Evolutionary conservation across 1,140 invertebrate genomes (phyloP), one percentile per base, ranked within the genome.

Genomic region (Tetramorium parvispinum): DNA sequence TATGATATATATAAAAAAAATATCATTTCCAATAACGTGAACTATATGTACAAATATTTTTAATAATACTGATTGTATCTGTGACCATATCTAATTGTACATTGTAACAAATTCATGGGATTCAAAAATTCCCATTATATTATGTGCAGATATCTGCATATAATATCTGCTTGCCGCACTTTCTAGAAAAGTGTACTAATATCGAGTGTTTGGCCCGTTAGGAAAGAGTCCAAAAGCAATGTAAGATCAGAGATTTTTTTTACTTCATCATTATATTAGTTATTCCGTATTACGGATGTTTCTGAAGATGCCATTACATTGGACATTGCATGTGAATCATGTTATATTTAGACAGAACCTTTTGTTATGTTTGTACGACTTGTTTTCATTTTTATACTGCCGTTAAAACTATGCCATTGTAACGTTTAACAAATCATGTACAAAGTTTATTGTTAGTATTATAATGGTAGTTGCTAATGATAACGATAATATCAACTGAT

Each of bases 391-490:
- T 93, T 92, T 92, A 92, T 91, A 93, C 91, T 87, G 86, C 91
- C 91, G 88, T 91, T 93, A 53, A 68, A 68, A 89, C 57, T 81
- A 81, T 92, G 87, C 85, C 85, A 68, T 32, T 81, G 24, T 85
- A 79, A 86, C 76, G 73, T 90, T 91, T 92, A 91, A 91, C 81
- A 88, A 91, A 93, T 92, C 88, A 87, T 94, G 93, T 94, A 94
- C 92, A 94, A 94, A 94, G 89, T 92, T 93, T 85, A 93, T 92
- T 93, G 91, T 94, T 94, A 92, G 89, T 92, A 91, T 86, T 73
- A 76, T 87, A 85, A 86, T 68, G 55, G 86, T 88, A 91, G 73
- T 66, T 87, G 24, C 51, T 83, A 91, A 68, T 11, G 24, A 71
- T 79, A 88, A 86, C 11, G 27, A 79, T 71, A 85, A 73, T 81